Evolutionary conservation across 2,888 invertebrate genomes (phyloP), one percentile per base, ranked within the genome.

Genomic region (Anarsia innoxiella): DNA sequence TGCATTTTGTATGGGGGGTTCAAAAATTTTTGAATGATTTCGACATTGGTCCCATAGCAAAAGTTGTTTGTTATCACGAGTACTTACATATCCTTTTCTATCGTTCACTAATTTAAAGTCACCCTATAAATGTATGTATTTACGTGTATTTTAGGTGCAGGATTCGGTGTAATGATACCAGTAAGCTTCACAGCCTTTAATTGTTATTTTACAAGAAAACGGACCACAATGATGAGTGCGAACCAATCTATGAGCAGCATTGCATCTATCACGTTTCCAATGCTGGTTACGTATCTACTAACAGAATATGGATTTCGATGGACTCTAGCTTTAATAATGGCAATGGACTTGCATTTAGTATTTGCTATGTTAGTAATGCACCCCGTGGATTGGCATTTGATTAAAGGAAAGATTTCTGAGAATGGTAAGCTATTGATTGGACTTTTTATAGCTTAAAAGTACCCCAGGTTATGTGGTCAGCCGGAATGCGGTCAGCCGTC

Each of bases 131-230:
- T n/a, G n/a, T n/a, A n/a, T n/a, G n/a, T n/a, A 19, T 19, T 3
- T 5, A 19, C 6, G 19, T 19, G 5, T 31, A 2, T 37, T 65
- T 11, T 59, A 88, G 93, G 93, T 11, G 72, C 90, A 9, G 93
- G 91, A 3, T 88, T 91, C 36, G 93, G 93, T 0, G 74, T 93
- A 0, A 89, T 93, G 78, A 82, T 92, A 42, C 92, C 93, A 23
- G 88, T 92, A 2, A 87, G 89, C 30, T 91, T 90, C 48, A 90
- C 92, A 1, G 89, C 90, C 3, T 91, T 93, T 52, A 93, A 93
- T 53, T 87, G 89, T 44, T 93, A 92, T 54, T 93, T 93, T 53
- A 88, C 89, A 0, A 87, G 88, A 52, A 90, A 87, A 54, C 83
- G 92, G 3, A 89, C 90, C 0, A 84, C 90, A 36, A 90, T 92